A percentile compares a stretch with the other conserved stretches of the same genome.
These are phyloP conservation scores for Orthosia cruda DNA, from an alignment of 2,888 invertebrate species.

Conservation along the genomic window DNA sequence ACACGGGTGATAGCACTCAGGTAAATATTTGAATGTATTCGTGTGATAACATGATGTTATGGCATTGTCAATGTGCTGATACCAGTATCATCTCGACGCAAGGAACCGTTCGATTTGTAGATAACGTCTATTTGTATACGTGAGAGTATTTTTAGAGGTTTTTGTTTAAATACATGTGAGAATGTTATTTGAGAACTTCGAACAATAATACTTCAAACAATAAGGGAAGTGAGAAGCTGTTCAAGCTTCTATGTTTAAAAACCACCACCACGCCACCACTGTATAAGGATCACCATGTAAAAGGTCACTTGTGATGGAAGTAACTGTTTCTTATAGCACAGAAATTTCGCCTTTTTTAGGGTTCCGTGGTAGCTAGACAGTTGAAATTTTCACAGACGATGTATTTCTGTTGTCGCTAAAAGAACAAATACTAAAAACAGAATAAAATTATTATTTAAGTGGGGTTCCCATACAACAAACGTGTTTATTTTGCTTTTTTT, in stretches of 20 bases:
- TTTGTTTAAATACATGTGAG: slow-evolving; percentile 3
- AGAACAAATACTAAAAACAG: too few relatives aligned
- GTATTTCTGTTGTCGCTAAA: too few relatives aligned
- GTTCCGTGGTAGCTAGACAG: too few relatives aligned
- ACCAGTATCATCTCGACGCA: slow-evolving; percentile 59
- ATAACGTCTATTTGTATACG: slow-evolving; percentile 52
- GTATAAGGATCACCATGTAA: background rate
- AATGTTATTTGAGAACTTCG: background rate
- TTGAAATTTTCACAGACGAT: too few relatives aligned
- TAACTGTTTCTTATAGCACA: too few relatives aligned
- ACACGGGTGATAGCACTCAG: slow-evolving; percentile 69
- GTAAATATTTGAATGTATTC: slow-evolving; percentile 85
- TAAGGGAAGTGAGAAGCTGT: background rate
- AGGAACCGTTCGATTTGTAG: slow-evolving; percentile 59
- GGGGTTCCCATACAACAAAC: too few relatives aligned
- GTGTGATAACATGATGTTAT: slow-evolving; percentile 81
- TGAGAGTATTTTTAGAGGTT: slow-evolving; percentile 45
- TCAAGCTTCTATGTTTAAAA: too few relatives aligned
- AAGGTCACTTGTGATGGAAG: background rate
- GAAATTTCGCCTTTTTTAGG: too few relatives aligned
- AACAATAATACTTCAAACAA: too few relatives aligned
- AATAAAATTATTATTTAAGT: too few relatives aligned
- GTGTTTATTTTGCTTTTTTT: too few relatives aligned
- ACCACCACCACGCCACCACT: background rate
- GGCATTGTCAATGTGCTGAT: slow-evolving; percentile 77